These are phyloP conservation scores for Tyrophagus putrescentiae DNA, from an alignment of 1,140 invertebrate genomes.

Conservation along the genomic window DNA sequence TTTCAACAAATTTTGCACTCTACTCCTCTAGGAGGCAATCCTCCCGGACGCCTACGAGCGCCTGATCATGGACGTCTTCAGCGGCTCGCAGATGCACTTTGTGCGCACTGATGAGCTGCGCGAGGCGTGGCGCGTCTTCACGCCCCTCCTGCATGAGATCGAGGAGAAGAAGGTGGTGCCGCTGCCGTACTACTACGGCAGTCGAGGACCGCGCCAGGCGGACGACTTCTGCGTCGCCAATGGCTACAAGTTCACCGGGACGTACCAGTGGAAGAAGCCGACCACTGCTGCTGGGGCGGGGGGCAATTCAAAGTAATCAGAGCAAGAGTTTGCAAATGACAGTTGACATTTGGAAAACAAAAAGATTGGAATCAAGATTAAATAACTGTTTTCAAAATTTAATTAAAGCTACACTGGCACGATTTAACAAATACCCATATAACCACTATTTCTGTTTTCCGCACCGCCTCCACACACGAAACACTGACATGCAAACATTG, in stretches of 20 bases:
- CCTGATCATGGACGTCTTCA: slow-evolving; percentile 31
- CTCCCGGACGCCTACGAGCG: slow-evolving; percentile 40
- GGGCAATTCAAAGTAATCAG: too few species aligned
- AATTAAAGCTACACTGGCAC: too few species aligned
- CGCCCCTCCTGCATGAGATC: slow-evolving; percentile 38
- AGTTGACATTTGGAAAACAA: too few species aligned
- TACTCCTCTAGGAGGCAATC: slow-evolving; percentile 9
- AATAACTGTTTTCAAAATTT: too few species aligned
- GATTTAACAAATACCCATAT: too few species aligned
- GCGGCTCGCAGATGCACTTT: slow-evolving; percentile 38
- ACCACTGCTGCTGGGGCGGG: too few species aligned
- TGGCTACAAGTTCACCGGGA: slow-evolving; percentile 59
- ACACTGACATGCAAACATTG: too few species aligned
- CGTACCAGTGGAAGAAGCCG: slow-evolving; percentile 65
- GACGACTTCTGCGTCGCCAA: slow-evolving; percentile 17
- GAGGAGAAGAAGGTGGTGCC: slow-evolving; percentile 36
- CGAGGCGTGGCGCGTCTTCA: slow-evolving; percentile 41
- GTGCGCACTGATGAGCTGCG: slow-evolving; percentile 40
- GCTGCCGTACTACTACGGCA: slow-evolving; percentile 37
- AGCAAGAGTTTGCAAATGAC: too few species aligned
- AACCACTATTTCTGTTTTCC: too few species aligned
- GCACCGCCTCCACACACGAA: too few species aligned
- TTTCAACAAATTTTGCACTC: too few species aligned
- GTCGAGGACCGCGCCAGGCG: slow-evolving; percentile 27
- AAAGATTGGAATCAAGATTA: too few species aligned